phyloP scores from a whole-genome alignment of 2,888 invertebrate genomes.

The Tetranychus truncatus region DNA sequence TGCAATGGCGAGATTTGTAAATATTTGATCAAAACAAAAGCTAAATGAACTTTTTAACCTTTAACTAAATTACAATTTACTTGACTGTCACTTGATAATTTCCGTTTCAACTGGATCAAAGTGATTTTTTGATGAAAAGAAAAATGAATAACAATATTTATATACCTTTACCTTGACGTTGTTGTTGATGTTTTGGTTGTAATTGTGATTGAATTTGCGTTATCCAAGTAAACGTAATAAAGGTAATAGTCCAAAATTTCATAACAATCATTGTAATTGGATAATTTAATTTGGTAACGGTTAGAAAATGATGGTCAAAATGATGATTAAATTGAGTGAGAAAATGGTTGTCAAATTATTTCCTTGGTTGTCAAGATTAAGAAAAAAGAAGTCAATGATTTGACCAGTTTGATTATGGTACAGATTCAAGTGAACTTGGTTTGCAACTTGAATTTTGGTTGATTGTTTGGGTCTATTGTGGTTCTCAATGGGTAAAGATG shows the following conservation, averaged over 20 bases:
- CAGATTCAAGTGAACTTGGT: too few relatives aligned
- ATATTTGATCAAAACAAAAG: too few relatives aligned
- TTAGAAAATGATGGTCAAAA: neutral
- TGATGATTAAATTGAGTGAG: neutral
- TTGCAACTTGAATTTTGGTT: too few relatives aligned
- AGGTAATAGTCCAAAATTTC: neutral
- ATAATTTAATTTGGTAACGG: neutral
- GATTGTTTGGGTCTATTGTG: too few relatives aligned
- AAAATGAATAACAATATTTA: neutral
- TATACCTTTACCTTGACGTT: neutral
- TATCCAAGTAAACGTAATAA: neutral
- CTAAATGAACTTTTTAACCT: too few relatives aligned
- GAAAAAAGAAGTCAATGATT: too few relatives aligned
- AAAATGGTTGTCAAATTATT: too few relatives aligned
- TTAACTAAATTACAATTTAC: neutral
- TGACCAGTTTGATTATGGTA: too few relatives aligned
- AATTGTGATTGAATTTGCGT: neutral
- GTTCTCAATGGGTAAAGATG: too few relatives aligned
- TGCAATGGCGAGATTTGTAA: too few relatives aligned
- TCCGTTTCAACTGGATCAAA: neutral
- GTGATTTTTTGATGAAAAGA: neutral
- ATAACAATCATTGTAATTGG: neutral
- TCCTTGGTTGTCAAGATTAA: too few relatives aligned
- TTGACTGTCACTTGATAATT: neutral
- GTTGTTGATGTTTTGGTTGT: neutral